Conservation (phyloP, 1,140 invertebrate species). For the Magallana angulata region DNA sequence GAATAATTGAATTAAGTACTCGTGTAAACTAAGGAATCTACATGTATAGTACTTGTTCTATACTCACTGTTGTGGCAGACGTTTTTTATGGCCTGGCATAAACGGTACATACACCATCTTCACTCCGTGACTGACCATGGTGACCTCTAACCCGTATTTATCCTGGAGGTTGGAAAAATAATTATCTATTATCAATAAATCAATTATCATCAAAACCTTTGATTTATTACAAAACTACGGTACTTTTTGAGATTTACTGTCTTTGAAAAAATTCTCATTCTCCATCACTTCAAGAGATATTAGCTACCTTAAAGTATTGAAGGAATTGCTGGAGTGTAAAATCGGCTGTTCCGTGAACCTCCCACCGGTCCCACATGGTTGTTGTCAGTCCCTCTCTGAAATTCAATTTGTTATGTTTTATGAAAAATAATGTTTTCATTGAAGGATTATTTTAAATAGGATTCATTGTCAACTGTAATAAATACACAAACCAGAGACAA, state of each 20-base stretch:
- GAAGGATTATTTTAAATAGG: too few species aligned
- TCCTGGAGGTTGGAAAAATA: constrained; percentile 62
- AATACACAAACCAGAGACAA: too few species aligned
- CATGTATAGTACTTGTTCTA: not conserved
- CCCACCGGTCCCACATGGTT: constrained; percentile 79
- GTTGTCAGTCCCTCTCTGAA: constrained; percentile 74
- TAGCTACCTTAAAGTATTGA: constrained; percentile 74
- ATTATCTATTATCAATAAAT: not conserved
- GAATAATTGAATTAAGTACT: too few species aligned
- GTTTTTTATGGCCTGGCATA: constrained; percentile 76
- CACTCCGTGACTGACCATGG: constrained; percentile 75
- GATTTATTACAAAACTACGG: too few species aligned
- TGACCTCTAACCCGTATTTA: constrained; percentile 71
- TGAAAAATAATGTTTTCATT: not conserved
- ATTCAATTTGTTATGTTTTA: constrained; percentile 15
- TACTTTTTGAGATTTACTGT: too few species aligned
- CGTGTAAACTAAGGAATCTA: too few species aligned
- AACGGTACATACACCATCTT: constrained; percentile 79
- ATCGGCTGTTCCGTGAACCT: constrained; percentile 70
- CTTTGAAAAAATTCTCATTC: too few species aligned
- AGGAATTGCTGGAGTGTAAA: constrained; percentile 78
- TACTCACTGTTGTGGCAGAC: constrained; percentile 76
- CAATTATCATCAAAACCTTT: too few species aligned
- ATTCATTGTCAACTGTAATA: too few species aligned
- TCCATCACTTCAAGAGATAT: not conserved